These are phyloP conservation scores for Alexandromys fortis DNA, from an alignment of 2,113 vertebrate genomes.

Conservation along the genomic window DNA sequence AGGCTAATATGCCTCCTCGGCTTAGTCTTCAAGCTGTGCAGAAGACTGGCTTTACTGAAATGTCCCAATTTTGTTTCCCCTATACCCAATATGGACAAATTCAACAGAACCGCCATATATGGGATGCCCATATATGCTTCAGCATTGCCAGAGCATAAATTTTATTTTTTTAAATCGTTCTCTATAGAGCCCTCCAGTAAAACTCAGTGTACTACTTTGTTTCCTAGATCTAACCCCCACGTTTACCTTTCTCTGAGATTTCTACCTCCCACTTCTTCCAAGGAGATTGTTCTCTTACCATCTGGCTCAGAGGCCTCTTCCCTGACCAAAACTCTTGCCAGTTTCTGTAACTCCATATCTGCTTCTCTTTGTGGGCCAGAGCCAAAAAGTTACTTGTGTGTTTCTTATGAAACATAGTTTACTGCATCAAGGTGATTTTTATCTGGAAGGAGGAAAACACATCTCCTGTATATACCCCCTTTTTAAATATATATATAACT, in stretches of 20 bases:
- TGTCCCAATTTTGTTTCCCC: background rate
- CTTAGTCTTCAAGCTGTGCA: slow-evolving; percentile 8
- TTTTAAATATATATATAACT: too few species aligned
- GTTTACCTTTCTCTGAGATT: background rate
- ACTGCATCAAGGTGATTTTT: background rate
- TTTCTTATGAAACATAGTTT: background rate
- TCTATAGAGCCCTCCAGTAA: background rate
- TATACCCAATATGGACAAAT: too few species aligned
- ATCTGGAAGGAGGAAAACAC: background rate
- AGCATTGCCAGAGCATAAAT: too few species aligned
- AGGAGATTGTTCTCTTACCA: background rate
- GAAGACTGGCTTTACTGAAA: background rate
- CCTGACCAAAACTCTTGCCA: background rate
- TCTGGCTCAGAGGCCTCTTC: background rate
- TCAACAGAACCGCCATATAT: too few species aligned
- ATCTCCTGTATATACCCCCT: background rate
- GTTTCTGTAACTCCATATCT: background rate
- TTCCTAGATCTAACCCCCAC: background rate
- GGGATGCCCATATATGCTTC: too few species aligned
- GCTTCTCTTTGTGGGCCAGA: background rate
- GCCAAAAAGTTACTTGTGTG: background rate
- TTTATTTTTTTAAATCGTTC: background rate
- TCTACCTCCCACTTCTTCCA: background rate
- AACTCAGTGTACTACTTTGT: background rate
- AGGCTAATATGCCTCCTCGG: background rate